phyloP scores from a whole-genome alignment of 2,888 invertebrate species.

The Parascotia fuliginaria region DNA sequence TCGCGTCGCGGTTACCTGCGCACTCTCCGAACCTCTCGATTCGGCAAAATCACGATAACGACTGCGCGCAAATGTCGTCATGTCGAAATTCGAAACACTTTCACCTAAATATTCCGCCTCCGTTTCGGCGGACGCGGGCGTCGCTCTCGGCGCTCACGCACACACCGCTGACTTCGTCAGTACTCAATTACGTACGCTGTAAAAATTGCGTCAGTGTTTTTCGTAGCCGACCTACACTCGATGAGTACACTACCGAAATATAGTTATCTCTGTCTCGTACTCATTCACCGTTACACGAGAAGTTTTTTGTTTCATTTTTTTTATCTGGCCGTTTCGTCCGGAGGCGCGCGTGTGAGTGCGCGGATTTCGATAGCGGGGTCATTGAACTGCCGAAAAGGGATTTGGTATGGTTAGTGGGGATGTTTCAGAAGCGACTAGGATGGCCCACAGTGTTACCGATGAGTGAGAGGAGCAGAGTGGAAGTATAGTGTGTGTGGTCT shows the following conservation, averaged over 20 bases:
- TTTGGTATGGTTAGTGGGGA: slow-evolving; percentile 70
- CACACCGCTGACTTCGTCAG: slow-evolving; percentile 75
- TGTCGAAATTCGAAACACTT: slow-evolving; percentile 86
- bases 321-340: slow-evolving; percentile 70
- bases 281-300: slow-evolving; percentile 74
- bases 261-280: slow-evolving; percentile 82
- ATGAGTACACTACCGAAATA: slow-evolving; percentile 77
- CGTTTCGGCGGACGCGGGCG: slow-evolving; percentile 85
- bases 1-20: slow-evolving; percentile 58
- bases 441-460: slow-evolving; percentile 56
- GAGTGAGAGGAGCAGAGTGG: slow-evolving; percentile 49
- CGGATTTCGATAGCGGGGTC: slow-evolving; percentile 85
- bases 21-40: slow-evolving; percentile 80
- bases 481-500: slow-evolving; percentile 65
- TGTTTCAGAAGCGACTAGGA: slow-evolving; percentile 63
- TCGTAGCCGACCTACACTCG: slow-evolving; percentile 80
- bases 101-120: slow-evolving; percentile 86
- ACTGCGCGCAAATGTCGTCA: slow-evolving; percentile 86
- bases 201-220: slow-evolving; percentile 86
- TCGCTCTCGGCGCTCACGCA: slow-evolving; percentile 84
- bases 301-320: slow-evolving; percentile 79
- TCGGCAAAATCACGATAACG: slow-evolving; percentile 86
- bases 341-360: slow-evolving; percentile 80
- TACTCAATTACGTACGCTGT: slow-evolving; percentile 83
- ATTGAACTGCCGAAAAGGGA: slow-evolving; percentile 81